Base-by-base conservation (phyloP, 2,113 vertebrate species). In the Colossoma macropomum region DNA sequence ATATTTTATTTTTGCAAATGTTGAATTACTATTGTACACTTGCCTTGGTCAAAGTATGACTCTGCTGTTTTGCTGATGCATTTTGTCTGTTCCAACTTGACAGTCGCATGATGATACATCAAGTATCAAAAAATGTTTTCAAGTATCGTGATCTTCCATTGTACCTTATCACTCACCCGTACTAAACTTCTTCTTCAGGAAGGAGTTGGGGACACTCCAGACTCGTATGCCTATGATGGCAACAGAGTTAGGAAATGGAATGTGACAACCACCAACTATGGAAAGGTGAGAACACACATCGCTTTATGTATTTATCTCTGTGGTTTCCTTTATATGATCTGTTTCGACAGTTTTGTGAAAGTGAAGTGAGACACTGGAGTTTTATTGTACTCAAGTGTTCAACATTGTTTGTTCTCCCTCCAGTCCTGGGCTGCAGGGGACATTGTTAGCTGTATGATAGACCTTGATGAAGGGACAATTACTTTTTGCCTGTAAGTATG, bases 221-320 rank as follows among this genome's bases (percentile, higher is more conserved):
- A 99, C 87, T 99, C 98, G 0, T 99, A 99, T 0, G 98, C 98
- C 0, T 99, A 99, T 0, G 97, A 99, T 11, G 98, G 98, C 11
- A 99, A 99, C 94, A 87, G 98, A 77, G 98, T 99, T 13, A 94
- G 98, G 84, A 99, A 99, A 88, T 99, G 98, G 98, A 99, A 99
- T 0, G 97, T 99, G 80, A 98, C 97, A 0, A 99, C 98, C 0
- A 99, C 97, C 0, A 99, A 98, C 89, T 99, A 99, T 0, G 98
- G 98, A 86, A 99, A 99, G 95, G 98, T 99, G 90, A 95, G 94
- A 86, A 68, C 32, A 50, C 45, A 1, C 34, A 66, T 10, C 6
- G 17, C 16, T 80, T 70, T 19, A 12, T 45, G 32, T 30, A 70
- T 17, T 27, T 38, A 38, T 30, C 45, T 45, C 25, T 66, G 16